Conservation (phyloP, 2,888 invertebrate genomes). For the Plebejus melissa region DNA sequence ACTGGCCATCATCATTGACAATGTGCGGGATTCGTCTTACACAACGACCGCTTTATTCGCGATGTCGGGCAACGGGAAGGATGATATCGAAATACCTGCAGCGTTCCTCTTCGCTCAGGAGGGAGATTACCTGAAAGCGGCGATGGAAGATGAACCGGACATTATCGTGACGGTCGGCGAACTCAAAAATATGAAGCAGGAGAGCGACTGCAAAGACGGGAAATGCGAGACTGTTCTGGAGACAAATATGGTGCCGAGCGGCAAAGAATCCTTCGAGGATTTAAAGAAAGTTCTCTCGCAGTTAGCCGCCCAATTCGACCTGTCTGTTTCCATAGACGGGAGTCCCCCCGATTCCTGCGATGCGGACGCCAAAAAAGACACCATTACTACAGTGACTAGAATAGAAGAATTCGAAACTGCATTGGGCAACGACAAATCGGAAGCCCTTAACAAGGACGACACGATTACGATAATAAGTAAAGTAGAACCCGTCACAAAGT, state of each 20-base stretch:
- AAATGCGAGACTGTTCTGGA: constrained; percentile 49
- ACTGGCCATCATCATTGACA: constrained; percentile 92
- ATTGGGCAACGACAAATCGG: not conserved
- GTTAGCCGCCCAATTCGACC: constrained; percentile 61
- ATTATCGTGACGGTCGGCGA: constrained; percentile 77
- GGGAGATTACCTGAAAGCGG: constrained; percentile 82
- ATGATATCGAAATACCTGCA: constrained; percentile 93
- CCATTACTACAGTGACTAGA: not conserved
- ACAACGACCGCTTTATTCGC: constrained; percentile 92
- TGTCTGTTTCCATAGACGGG: constrained; percentile 54
- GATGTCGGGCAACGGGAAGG: constrained; percentile 96
- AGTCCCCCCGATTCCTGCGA: constrained; percentile 31
- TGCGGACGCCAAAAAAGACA: constrained; percentile 3
- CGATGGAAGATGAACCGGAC: constrained; percentile 75
- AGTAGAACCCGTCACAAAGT: not conserved
- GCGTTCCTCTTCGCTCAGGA: constrained; percentile 92
- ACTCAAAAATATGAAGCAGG: constrained; percentile 56
- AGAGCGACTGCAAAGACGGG: constrained; percentile 49
- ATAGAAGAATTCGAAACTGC: constrained; percentile 20
- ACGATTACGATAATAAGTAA: constrained; percentile 4
- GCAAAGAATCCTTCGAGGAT: constrained; percentile 60
- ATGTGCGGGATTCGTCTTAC: constrained; percentile 86
- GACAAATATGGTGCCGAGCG: constrained; percentile 40
- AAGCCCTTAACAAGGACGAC: not conserved
- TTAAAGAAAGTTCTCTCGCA: constrained; percentile 68